Evolutionary conservation across 2,113 vertebrate species (phyloP), one percentile per base, ranked within the genome.

Genomic region (Daphoenositta chrysoptera): DNA sequence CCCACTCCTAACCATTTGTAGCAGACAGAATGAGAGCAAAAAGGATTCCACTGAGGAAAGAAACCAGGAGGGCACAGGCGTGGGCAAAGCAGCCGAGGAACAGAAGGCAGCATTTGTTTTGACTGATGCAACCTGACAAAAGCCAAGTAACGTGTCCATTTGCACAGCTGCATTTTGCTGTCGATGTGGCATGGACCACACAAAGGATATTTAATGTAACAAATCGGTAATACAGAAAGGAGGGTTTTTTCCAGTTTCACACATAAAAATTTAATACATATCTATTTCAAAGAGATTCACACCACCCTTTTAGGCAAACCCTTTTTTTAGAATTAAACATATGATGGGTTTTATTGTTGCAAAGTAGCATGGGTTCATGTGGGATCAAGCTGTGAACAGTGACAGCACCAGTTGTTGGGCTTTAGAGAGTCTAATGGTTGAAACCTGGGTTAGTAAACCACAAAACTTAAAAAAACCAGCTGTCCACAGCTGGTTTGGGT

Each of bases 71-170:
- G 76, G 68, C 90, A 83, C 47, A 86, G 65, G 71, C 87, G 11
- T 86, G 84, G 78, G 94, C 88, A 94, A 66, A 71, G 83, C 92
- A 95, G 92, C 85, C 0, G 28, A 95, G 83, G 64, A 95, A 88
- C 92, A 96, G 93, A 97, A 96, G 90, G 93, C 92, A 78, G 72
- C 88, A 57, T 78, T 96, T 90, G 84, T 95, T 93, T 78, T 92
- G 90, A 96, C 96, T 95, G 93, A 95, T 97, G 83, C 37, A 89
- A 95, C 47, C 90, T 96, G 94, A 97, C 94, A 97, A 96, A 95
- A 97, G 95, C 71, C 90, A 95, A 96, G 56, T 13, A 94, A 94
- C 0, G 5, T 81, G 88, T 65, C 92, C 88, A n/a, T 83, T 70
- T 73, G 71, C 94, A 97, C 95, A 97, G 90, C 94, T 95, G 94